Percentiles rank a stretch among this genome's conserved stretches.
Evolutionary conservation across 2,888 invertebrate genomes (phyloP).

Genomic region (Tubulanus polymorphus): DNA sequence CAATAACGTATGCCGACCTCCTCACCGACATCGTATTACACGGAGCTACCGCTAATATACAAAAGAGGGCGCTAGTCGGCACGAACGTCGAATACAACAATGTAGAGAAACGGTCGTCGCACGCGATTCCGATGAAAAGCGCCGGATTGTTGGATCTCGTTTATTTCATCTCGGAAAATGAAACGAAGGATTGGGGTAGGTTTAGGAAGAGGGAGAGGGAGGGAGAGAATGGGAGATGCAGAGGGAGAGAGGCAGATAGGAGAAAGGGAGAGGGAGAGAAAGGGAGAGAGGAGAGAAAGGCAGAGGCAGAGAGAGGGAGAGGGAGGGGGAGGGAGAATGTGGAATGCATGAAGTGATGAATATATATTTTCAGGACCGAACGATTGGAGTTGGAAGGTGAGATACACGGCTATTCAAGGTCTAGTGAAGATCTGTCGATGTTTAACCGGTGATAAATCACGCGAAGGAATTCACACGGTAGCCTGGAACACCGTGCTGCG

Average conservation of each 20-base stretch:
- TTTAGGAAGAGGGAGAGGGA: background rate
- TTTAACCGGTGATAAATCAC: constrained; percentile 32
- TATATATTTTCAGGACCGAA: constrained; percentile 30
- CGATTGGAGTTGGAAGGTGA: constrained; percentile 51
- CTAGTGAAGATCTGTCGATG: constrained; percentile 44
- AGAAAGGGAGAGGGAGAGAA: no score
- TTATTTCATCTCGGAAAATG: constrained; percentile 34
- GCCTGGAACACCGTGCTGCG: constrained; percentile 44
- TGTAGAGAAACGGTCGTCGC: constrained; percentile 25
- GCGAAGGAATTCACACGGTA: constrained; percentile 41
- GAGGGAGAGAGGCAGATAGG: no score
- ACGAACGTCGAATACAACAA: constrained; percentile 28
- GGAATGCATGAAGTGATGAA: no score
- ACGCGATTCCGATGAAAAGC: constrained; percentile 32
- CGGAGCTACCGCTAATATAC: constrained; percentile 40
- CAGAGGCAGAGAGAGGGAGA: no score
- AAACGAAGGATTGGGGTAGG: constrained; percentile 37
- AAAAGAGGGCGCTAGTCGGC: constrained; percentile 47
- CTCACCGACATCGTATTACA: constrained; percentile 44
- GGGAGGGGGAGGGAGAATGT: no score
- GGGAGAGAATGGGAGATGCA: no score
- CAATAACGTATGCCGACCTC: constrained; percentile 42
- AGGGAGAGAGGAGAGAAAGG: no score
- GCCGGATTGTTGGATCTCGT: constrained; percentile 45
- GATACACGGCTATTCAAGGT: constrained; percentile 46